phyloP scores from a whole-genome alignment of 2,888 invertebrate species.

The Drosophila nigritarsus region DNA sequence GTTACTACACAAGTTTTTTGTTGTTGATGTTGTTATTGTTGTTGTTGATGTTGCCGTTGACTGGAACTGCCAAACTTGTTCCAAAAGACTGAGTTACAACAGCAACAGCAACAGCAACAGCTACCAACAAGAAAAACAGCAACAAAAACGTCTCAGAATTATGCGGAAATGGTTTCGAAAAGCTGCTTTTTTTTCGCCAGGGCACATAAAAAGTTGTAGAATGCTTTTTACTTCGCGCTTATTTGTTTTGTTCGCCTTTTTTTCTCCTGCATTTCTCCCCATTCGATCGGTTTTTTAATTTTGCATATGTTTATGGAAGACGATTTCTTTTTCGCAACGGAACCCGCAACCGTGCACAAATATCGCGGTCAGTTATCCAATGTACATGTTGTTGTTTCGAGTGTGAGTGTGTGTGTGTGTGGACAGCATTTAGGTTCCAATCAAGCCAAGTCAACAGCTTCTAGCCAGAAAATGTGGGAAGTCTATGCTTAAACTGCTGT shows the following conservation, averaged over 20 bases:
- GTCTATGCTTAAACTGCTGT: slow-evolving; percentile 25
- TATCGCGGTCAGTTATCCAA: slow-evolving; percentile 59
- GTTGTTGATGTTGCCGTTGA: slow-evolving; percentile 17
- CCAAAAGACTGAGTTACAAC: slow-evolving; percentile 42
- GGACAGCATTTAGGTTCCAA: slow-evolving; percentile 53
- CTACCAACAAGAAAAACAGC: slow-evolving; percentile 7
- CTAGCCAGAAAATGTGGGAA: slow-evolving; percentile 31
- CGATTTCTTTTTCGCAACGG: slow-evolving; percentile 69
- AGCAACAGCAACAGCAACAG: slow-evolving; percentile 9
- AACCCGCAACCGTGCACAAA: slow-evolving; percentile 39
- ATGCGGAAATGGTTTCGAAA: slow-evolving; percentile 74
- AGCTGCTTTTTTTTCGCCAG: slow-evolving; percentile 40
- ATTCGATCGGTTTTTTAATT: slow-evolving; percentile 30
- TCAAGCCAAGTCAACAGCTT: slow-evolving; percentile 28
- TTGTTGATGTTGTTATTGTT: slow-evolving; percentile 23
- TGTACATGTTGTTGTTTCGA: not conserved
- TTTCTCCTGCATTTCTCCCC: slow-evolving; percentile 40
- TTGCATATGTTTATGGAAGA: slow-evolving; percentile 44
- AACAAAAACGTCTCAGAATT: slow-evolving; percentile 59
- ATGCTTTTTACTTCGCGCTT: slow-evolving; percentile 45
- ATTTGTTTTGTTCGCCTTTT: slow-evolving; percentile 18
- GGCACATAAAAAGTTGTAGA: slow-evolving; percentile 45
- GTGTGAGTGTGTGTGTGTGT: slow-evolving; percentile 20
- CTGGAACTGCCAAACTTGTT: slow-evolving; percentile 65
- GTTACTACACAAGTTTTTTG: slow-evolving; percentile 22